Conservation (phyloP, 2,888 invertebrate genomes). For the Syrphus vitripennis region DNA sequence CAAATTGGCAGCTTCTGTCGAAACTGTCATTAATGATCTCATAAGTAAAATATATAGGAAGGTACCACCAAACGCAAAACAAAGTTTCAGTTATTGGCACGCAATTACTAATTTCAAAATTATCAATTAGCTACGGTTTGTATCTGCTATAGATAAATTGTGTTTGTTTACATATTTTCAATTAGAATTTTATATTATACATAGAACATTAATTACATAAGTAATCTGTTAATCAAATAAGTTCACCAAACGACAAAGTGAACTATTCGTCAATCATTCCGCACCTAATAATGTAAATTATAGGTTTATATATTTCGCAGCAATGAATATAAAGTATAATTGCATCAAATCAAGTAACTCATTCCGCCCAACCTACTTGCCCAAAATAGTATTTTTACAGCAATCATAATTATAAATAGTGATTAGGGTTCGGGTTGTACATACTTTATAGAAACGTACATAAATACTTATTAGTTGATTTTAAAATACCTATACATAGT, state of each 20-base stretch:
- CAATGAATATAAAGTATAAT: neutral
- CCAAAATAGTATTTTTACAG: neutral
- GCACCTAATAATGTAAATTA: neutral
- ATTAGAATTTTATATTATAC: too few species aligned
- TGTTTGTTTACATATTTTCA: neutral
- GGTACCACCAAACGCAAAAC: neutral
- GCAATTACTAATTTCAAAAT: neutral
- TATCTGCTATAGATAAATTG: neutral
- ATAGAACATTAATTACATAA: neutral
- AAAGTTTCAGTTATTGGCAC: neutral
- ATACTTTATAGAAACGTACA: too few species aligned
- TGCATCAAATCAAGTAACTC: neutral
- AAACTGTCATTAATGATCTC: neutral
- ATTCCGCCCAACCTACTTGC: neutral
- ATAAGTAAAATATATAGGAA: neutral
- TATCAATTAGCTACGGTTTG: neutral
- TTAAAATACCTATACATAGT: too few species aligned
- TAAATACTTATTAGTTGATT: too few species aligned
- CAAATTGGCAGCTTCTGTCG: neutral
- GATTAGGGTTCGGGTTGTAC: neutral
- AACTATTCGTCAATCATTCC: neutral
- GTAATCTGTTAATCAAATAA: neutral
- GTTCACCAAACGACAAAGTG: neutral
- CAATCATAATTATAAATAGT: neutral
- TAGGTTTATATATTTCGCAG: neutral